A percentile compares a stretch with the other conserved stretches of the same genome.
Conservation (phyloP, 2,888 invertebrate genomes). For the Laothoe populi region DNA sequence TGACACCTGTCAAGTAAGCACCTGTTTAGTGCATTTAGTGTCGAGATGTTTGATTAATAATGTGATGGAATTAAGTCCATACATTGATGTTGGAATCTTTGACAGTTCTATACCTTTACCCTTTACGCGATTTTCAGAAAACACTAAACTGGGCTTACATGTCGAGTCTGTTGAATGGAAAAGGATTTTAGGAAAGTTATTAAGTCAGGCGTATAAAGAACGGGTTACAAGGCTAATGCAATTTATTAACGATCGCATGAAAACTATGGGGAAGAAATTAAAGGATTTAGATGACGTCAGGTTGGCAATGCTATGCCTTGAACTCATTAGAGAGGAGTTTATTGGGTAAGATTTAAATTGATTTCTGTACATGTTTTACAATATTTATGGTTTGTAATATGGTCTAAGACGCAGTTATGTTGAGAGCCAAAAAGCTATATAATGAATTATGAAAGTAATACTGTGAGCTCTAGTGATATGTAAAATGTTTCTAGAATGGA, state of each 20-base stretch:
- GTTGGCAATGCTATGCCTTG: conserved; percentile 91
- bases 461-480: neutral
- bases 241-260: conserved; percentile 91
- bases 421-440: no score
- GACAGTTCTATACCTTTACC: neutral
- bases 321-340: conserved; percentile 90
- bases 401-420: no score
- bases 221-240: conserved; percentile 89
- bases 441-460: no score
- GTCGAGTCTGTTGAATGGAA: conserved; percentile 94
- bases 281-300: conserved; percentile 92
- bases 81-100: neutral
- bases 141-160: conserved; percentile 87
- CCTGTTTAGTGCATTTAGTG: neutral
- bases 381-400: no score
- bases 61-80: neutral
- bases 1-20: no score
- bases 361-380: neutral
- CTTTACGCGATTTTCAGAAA: conserved; percentile 70
- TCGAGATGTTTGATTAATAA: no score
- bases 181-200: conserved; percentile 87
- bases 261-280: conserved; percentile 87
- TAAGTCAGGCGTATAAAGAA: conserved; percentile 88
- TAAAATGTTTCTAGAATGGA: conserved; percentile 85
- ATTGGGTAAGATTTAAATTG: conserved; percentile 78